Evolutionary conservation across 2,797 vertebrate species (phyloP).

Genomic region (Lacerta agilis): DNA sequence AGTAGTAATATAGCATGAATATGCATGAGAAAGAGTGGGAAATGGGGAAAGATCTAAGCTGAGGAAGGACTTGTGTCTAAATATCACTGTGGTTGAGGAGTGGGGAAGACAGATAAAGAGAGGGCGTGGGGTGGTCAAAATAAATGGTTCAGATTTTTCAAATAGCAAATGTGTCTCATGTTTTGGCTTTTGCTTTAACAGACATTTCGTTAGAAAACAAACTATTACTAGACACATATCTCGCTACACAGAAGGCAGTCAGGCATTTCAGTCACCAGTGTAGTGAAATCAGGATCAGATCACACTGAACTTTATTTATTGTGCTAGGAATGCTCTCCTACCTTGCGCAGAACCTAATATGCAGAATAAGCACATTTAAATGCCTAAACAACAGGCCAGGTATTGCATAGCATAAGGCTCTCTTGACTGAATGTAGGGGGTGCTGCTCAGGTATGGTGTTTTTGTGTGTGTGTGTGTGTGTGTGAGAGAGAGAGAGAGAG

Average conservation of each 20-base stretch:
- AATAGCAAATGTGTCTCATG: conserved; percentile 39
- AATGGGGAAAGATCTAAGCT: background rate
- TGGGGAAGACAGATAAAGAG: background rate
- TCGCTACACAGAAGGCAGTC: conserved; percentile 7
- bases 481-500: too few relatives aligned
- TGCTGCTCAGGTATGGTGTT: too few relatives aligned
- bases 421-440: too few relatives aligned
- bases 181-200: conserved; percentile 35
- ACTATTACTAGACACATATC: background rate
- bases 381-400: background rate
- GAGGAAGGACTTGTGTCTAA: conserved; percentile 16
- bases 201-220: conserved; percentile 38
- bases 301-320: conserved; percentile 42
- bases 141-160: conserved; percentile 17
- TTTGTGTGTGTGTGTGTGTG: too few relatives aligned
- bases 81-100: conserved; percentile 31
- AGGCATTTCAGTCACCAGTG: conserved; percentile 12
- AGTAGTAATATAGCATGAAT: conserved; percentile 44
- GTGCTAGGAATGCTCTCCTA: conserved; percentile 58
- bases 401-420: background rate
- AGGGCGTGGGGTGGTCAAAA: background rate
- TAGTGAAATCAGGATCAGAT: conserved; percentile 56
- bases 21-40: conserved; percentile 34
- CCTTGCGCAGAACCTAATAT: background rate
- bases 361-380: background rate